Evolutionary conservation across 2,888 invertebrate species (phyloP).

Genomic region (Eugnorisma glareosa): DNA sequence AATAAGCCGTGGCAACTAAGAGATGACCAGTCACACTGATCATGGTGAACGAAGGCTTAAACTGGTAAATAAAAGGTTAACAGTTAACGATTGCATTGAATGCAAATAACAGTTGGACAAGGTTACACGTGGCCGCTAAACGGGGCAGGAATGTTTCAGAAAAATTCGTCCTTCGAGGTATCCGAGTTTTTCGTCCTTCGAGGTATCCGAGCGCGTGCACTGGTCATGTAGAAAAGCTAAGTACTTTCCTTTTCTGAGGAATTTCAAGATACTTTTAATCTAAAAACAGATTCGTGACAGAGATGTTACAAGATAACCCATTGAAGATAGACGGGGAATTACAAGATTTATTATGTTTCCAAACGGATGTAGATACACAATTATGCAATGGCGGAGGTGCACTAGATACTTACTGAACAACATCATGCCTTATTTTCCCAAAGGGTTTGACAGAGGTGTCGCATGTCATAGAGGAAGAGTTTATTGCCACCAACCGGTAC

Average conservation of each 20-base stretch:
- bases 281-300: neutral
- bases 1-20: too few species aligned
- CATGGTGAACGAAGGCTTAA: neutral
- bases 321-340: neutral
- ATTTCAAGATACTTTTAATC: neutral
- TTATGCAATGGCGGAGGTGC: neutral
- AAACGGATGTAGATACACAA: neutral
- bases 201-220: neutral
- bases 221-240: neutral
- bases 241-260: neutral
- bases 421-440: neutral
- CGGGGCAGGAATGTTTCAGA: neutral
- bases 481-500: neutral
- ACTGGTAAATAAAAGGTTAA: neutral
- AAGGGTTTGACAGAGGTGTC: neutral
- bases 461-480: too few species aligned
- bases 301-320: neutral
- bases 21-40: too few species aligned
- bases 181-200: neutral
- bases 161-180: slow-evolving; percentile 1
- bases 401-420: neutral
- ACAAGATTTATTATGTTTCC: neutral
- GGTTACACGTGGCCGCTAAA: neutral
- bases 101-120: neutral
- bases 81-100: neutral